These are phyloP conservation scores for Rhinatrema bivittatum DNA, from an alignment of 2,797 vertebrate species.

Conservation along the genomic window DNA sequence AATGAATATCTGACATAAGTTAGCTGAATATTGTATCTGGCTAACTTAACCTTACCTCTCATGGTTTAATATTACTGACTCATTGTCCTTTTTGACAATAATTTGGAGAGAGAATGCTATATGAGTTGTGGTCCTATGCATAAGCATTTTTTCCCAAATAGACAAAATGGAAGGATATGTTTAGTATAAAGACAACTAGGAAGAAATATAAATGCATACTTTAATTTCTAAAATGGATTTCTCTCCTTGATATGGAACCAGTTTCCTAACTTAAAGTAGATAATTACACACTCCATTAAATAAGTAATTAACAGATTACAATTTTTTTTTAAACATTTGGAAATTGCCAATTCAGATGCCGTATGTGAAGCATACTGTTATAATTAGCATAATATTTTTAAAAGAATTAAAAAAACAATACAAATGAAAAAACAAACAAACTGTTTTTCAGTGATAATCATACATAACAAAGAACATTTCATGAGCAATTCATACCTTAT, in stretches of 20 bases:
- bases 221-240: conserved; percentile 53
- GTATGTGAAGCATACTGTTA: conserved; percentile 47
- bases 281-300: conserved; percentile 76
- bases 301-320: conserved; percentile 75
- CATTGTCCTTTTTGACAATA: conserved; percentile 36
- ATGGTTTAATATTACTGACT: too few relatives aligned
- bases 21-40: too few relatives aligned
- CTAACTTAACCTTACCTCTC: too few relatives aligned
- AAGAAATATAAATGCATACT: conserved; percentile 53
- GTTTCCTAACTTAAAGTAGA: conserved; percentile 66
- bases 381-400: conserved; percentile 63
- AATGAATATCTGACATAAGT: too few relatives aligned
- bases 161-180: too few relatives aligned
- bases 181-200: conserved; percentile 39
- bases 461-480: conserved; percentile 16
- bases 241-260: conserved; percentile 63
- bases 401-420: conserved; percentile 53
- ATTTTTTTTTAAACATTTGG: conserved; percentile 43
- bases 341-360: conserved; percentile 62
- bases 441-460: conserved; percentile 28
- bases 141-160: too few relatives aligned
- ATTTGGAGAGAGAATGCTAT: conserved; percentile 43
- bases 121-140: too few relatives aligned
- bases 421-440: conserved; percentile 38
- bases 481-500: not conserved